Conservation (phyloP, 2,888 invertebrate species). For the Metallyticus violacea region DNA sequence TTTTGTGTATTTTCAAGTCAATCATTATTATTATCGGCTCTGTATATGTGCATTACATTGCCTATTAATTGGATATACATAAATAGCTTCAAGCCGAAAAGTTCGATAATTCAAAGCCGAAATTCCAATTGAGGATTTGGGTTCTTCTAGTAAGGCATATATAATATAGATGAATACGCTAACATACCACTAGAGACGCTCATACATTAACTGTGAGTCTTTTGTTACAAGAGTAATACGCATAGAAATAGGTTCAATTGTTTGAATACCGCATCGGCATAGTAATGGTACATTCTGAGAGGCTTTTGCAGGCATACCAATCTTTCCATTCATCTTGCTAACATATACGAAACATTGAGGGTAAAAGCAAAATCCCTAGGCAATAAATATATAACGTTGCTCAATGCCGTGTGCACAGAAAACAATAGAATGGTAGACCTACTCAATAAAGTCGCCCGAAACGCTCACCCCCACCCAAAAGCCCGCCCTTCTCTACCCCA, state of each 20-base stretch:
- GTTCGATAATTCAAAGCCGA: background rate
- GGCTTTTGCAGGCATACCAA: background rate
- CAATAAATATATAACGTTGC: background rate
- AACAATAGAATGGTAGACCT: background rate
- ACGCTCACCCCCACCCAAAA: background rate
- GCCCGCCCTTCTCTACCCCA: background rate
- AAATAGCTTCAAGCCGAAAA: background rate
- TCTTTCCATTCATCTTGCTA: background rate
- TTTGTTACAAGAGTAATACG: background rate
- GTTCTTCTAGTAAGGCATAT: background rate
- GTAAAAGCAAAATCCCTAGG: background rate
- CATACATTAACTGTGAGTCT: background rate
- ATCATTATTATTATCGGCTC: background rate
- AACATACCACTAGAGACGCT: background rate
- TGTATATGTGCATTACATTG: too few relatives aligned
- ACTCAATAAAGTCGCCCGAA: background rate
- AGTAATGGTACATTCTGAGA: background rate
- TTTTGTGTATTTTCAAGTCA: background rate
- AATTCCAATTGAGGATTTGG: background rate
- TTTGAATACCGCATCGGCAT: background rate
- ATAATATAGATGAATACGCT: background rate
- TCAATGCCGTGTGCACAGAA: background rate
- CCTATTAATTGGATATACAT: background rate
- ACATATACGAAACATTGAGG: background rate
- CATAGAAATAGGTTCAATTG: background rate